Conservation (phyloP, 2,113 vertebrate genomes). For the Nothocercus nigrocapillus region DNA sequence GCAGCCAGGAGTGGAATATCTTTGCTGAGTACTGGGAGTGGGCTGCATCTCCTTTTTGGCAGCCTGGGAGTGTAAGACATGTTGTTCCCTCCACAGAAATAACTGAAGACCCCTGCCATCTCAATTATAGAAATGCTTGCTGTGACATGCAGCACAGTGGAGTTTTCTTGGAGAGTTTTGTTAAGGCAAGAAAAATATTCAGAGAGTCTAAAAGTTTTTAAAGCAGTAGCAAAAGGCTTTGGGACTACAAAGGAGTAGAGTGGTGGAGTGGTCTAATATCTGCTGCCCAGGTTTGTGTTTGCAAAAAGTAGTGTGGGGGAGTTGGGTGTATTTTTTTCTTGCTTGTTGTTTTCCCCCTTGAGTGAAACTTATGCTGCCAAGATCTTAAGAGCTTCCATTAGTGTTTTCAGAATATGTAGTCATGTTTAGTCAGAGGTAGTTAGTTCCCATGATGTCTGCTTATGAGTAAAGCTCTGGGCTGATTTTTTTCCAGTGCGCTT, state of each 20-base stretch:
- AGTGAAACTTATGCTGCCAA: neutral
- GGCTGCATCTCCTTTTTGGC: neutral
- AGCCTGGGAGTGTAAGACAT: neutral
- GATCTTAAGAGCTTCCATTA: neutral
- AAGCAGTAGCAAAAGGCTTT: neutral
- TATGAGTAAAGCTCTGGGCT: neutral
- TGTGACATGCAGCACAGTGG: neutral
- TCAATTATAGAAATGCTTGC: neutral
- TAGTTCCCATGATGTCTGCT: neutral
- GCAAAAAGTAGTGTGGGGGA: neutral
- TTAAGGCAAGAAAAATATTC: fast-evolving
- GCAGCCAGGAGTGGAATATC: neutral
- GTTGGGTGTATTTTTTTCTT: no score
- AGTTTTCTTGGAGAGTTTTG: neutral
- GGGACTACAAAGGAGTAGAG: neutral
- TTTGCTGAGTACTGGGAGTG: neutral
- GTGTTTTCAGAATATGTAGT: neutral
- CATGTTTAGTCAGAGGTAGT: neutral
- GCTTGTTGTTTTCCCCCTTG: no score
- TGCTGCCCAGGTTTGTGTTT: neutral
- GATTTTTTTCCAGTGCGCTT: neutral
- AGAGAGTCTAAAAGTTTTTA: neutral
- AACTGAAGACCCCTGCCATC: neutral
- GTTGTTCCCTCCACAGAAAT: neutral
- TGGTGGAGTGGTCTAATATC: fast-evolving